phyloP scores from a whole-genome alignment of 2,113 vertebrate species.

The Carassius gibelio region DNA sequence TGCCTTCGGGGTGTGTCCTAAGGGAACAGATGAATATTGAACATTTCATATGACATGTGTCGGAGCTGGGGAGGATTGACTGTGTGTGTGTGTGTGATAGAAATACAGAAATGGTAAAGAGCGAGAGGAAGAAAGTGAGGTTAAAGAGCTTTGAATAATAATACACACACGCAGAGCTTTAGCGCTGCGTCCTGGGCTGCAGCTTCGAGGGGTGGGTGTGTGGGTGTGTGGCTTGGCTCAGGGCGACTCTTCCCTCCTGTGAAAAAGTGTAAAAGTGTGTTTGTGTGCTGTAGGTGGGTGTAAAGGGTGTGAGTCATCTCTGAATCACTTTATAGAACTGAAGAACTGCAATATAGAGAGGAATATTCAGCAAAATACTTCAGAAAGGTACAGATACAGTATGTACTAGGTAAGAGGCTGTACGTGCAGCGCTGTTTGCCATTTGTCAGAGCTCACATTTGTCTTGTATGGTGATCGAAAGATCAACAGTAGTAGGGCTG shows the following conservation, averaged over 20 bases:
- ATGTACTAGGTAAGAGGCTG: background rate
- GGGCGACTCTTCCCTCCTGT: slow-evolving; percentile 49
- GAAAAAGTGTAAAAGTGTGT: slow-evolving; percentile 60
- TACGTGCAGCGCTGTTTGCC: background rate
- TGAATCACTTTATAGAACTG: slow-evolving; percentile 57
- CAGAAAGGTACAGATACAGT: background rate
- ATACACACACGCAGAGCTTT: slow-evolving; percentile 39
- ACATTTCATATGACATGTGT: slow-evolving; percentile 40
- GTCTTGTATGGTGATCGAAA: background rate
- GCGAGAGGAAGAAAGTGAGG: slow-evolving; percentile 11
- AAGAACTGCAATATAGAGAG: slow-evolving; percentile 43
- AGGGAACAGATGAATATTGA: slow-evolving; percentile 45
- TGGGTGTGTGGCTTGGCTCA: slow-evolving; percentile 56
- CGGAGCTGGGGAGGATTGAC: background rate
- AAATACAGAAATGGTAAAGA: slow-evolving; percentile 30
- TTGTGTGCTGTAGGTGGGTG: slow-evolving; percentile 60
- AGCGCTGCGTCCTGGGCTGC: slow-evolving; percentile 37
- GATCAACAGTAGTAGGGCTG: background rate
- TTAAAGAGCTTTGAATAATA: slow-evolving; percentile 35
- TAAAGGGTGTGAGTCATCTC: slow-evolving; percentile 58
- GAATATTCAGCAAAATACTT: slow-evolving; percentile 23
- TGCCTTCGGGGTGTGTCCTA: slow-evolving; percentile 42
- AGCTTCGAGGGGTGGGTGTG: slow-evolving; percentile 30
- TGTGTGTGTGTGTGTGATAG: slow-evolving; percentile 20
- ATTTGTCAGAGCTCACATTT: background rate